A percentile compares a stretch with the other conserved stretches of the same genome.
phyloP scores from a whole-genome alignment of 2,888 invertebrate species.

The Chloromyia formosa region DNA sequence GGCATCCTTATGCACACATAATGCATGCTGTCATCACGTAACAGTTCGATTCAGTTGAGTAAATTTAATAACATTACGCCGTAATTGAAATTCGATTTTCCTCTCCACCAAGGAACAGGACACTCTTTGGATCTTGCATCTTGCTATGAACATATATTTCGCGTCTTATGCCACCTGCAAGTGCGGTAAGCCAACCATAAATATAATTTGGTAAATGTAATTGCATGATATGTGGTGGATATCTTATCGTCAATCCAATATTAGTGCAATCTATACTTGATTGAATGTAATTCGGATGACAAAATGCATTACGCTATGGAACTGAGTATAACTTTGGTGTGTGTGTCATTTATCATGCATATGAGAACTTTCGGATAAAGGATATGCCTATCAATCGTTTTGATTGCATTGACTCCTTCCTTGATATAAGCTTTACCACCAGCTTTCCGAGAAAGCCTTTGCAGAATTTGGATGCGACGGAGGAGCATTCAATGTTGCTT shows the following conservation, averaged over 20 bases:
- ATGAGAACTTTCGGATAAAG: slow-evolving; percentile 19
- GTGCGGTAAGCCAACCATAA: slow-evolving; percentile 37
- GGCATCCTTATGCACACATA: background rate
- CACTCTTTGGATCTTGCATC: background rate
- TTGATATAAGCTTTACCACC: background rate
- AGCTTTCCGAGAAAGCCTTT: background rate
- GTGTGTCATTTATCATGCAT: slow-evolving; percentile 16
- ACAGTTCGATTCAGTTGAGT: slow-evolving; percentile 45
- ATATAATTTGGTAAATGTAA: slow-evolving; percentile 42
- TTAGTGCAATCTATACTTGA: slow-evolving; percentile 41
- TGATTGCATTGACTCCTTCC: slow-evolving; percentile 22
- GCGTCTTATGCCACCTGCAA: slow-evolving; percentile 31
- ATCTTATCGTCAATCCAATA: slow-evolving; percentile 24
- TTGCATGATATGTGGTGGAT: slow-evolving; percentile 41
- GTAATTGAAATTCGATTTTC: slow-evolving; percentile 48
- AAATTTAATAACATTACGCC: slow-evolving; percentile 46
- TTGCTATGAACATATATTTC: background rate
- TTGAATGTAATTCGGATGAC: slow-evolving; percentile 27
- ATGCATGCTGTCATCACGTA: slow-evolving; percentile 40
- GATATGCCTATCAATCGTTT: slow-evolving; percentile 41
- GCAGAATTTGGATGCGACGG: too few relatives aligned
- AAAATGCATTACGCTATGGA: slow-evolving; percentile 27
- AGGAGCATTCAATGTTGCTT: background rate
- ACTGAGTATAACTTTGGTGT: background rate
- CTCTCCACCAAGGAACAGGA: slow-evolving; percentile 12